Conservation (phyloP, 1,140 invertebrate species). For the Aleiodes sp. region DNA sequence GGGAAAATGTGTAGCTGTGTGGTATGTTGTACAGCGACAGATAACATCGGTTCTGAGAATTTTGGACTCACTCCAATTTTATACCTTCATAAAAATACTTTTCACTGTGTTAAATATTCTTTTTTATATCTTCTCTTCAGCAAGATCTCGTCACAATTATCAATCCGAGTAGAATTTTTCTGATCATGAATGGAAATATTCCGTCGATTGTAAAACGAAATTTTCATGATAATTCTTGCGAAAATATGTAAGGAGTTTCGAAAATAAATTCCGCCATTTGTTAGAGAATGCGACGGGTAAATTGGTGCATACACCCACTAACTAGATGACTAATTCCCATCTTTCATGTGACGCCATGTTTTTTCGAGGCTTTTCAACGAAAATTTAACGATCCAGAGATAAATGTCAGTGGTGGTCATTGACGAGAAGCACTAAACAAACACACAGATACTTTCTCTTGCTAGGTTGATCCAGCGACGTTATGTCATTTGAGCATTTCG, state of each 20-base stretch:
- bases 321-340: no score
- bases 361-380: background rate
- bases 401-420: background rate
- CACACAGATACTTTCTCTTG: background rate
- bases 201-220: no score
- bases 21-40: background rate
- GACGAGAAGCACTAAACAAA: background rate
- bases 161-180: no score
- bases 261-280: no score
- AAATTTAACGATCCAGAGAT: conserved; percentile 7
- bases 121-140: no score
- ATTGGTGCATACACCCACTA: no score
- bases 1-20: background rate
- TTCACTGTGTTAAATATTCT: background rate
- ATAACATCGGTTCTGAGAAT: background rate
- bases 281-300: no score
- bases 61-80: background rate
- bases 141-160: no score
- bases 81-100: background rate
- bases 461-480: background rate
- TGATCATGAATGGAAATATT: no score
- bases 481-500: background rate
- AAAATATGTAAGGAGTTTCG: no score
- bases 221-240: no score
- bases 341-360: no score